Conservation (phyloP, 53 echinoderm and acorn worm species). For the Apostichopus leukothele region DNA sequence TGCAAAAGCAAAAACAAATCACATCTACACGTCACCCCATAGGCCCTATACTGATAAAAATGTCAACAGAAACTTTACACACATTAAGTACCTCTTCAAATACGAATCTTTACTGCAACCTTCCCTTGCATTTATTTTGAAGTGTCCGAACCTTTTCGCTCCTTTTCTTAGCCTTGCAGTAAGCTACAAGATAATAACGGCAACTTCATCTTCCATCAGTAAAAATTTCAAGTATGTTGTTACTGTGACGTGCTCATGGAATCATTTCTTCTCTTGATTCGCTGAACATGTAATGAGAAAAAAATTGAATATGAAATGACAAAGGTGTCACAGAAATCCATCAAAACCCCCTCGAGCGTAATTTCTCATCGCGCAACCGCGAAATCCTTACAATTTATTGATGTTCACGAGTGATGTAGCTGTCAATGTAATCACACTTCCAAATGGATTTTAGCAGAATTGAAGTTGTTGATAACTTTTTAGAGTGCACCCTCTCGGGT, state of each 20-base stretch:
- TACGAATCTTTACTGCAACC: too few species aligned
- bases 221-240: not conserved
- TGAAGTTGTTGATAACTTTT: slow-evolving; percentile 13
- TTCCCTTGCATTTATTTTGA: too few species aligned
- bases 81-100: too few species aligned
- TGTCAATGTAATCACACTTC: not conserved
- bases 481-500: not conserved
- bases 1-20: too few species aligned
- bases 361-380: slow-evolving; percentile 20
- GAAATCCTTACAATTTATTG: slow-evolving; percentile 19
- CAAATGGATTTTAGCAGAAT: not conserved
- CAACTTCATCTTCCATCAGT: too few species aligned
- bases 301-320: slow-evolving; percentile 28
- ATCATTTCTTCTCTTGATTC: not conserved
- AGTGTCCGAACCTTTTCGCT: too few species aligned
- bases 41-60: too few species aligned
- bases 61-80: too few species aligned
- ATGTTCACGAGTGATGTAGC: slow-evolving; percentile 11
- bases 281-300: not conserved
- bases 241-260: not conserved
- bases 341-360: slow-evolving; percentile 26
- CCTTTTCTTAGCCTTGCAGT: too few species aligned
- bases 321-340: slow-evolving; percentile 24
- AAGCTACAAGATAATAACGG: too few species aligned
- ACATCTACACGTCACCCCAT: too few species aligned